phyloP scores from a whole-genome alignment of 2,888 invertebrate species.

The Endomychus coccineus region DNA sequence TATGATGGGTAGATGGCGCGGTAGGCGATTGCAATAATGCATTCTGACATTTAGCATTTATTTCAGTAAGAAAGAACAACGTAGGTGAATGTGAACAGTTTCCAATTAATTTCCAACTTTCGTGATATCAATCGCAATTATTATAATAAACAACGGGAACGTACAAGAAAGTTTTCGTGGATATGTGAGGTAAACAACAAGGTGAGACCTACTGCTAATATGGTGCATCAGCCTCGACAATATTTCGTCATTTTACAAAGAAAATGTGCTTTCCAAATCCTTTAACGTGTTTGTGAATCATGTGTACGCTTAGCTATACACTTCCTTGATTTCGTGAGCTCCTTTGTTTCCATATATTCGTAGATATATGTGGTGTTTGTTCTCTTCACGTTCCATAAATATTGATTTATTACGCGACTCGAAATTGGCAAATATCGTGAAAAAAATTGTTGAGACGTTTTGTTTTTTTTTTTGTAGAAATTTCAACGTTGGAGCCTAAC shows the following conservation, averaged over 20 bases:
- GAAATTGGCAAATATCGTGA: slow-evolving; percentile 1
- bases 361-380: slow-evolving; percentile 1
- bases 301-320: too few species aligned
- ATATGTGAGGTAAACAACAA: slow-evolving; percentile 12
- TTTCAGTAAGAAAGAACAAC: too few species aligned
- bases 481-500: slow-evolving; percentile 28
- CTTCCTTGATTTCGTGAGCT: too few species aligned
- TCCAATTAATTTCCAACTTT: too few species aligned
- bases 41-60: too few species aligned
- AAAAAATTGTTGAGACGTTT: background rate
- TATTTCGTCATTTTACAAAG: slow-evolving; percentile 8
- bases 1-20: too few species aligned
- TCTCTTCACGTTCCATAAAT: slow-evolving; percentile 8
- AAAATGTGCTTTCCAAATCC: slow-evolving; percentile 13
- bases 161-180: slow-evolving; percentile 1
- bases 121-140: too few species aligned
- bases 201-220: slow-evolving; percentile 8
- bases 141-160: too few species aligned
- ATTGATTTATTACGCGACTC: slow-evolving; percentile 10
- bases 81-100: slow-evolving; percentile 39
- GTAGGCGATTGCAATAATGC: too few species aligned
- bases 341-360: slow-evolving; percentile 4
- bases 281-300: slow-evolving; percentile 11
- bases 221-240: slow-evolving; percentile 8
- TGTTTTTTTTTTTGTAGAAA: slow-evolving; percentile 26